Conservation (phyloP, 2,113 vertebrate species). For the Gavialis gangeticus region DNA sequence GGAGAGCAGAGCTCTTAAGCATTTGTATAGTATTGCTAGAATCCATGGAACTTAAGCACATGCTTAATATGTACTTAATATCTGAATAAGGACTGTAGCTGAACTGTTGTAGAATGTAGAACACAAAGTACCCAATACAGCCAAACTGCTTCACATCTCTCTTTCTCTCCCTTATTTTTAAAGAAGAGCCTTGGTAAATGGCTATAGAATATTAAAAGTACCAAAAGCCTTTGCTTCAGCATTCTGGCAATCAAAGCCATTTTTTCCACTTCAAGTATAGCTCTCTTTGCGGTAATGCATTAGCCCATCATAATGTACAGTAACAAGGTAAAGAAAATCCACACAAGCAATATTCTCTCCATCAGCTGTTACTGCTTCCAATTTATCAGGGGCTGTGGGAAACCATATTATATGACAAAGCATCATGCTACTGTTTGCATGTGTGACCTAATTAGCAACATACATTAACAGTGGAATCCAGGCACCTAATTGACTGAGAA, state of each 20-base stretch:
- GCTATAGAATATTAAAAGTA: neutral
- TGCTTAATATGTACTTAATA: neutral
- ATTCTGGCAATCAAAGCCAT: neutral
- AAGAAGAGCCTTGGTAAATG: accelerated
- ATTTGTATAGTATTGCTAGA: neutral
- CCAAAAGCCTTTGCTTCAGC: neutral
- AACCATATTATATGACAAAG: neutral
- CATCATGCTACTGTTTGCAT: neutral
- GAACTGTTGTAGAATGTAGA: neutral
- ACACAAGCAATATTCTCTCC: neutral
- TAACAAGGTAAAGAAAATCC: neutral
- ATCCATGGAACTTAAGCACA: accelerated
- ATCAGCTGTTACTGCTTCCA: neutral
- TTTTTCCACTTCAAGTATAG: neutral
- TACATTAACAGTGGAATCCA: neutral
- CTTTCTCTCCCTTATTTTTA: neutral
- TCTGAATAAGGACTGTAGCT: accelerated
- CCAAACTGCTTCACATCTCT: neutral
- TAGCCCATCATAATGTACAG: accelerated
- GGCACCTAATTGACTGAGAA: neutral
- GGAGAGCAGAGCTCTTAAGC: neutral
- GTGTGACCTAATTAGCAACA: neutral
- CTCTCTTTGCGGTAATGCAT: neutral
- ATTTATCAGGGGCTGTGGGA: neutral
- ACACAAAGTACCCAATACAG: neutral